phyloP scores from a whole-genome alignment of 2,113 vertebrate genomes.

The Paedocypris sp. region DNA sequence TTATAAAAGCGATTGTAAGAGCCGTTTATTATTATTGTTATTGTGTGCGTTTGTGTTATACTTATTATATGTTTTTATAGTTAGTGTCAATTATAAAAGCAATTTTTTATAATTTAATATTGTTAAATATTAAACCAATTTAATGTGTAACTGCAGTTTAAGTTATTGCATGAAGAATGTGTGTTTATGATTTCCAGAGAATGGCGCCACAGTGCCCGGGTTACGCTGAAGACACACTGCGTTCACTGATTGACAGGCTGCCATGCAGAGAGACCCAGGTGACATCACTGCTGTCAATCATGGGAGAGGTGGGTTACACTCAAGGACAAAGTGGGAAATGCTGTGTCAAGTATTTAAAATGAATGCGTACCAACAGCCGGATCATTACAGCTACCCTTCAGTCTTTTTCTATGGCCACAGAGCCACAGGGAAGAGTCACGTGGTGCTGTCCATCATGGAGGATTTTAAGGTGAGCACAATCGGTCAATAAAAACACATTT shows the following conservation, averaged over 20 bases:
- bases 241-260: slow-evolving; percentile 54
- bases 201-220: slow-evolving; percentile 44
- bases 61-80: too few relatives aligned
- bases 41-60: too few relatives aligned
- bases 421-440: slow-evolving; percentile 87
- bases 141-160: too few relatives aligned
- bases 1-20: too few relatives aligned
- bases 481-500: too few relatives aligned
- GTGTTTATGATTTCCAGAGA: not conserved
- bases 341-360: not conserved
- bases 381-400: slow-evolving; percentile 81
- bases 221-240: slow-evolving; percentile 58
- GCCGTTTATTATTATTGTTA: too few relatives aligned
- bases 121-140: too few relatives aligned
- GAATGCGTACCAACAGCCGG: slow-evolving; percentile 58
- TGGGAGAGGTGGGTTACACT: slow-evolving; percentile 73
- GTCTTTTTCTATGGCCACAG: slow-evolving; percentile 92
- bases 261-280: slow-evolving; percentile 78
- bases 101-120: too few relatives aligned
- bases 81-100: too few relatives aligned
- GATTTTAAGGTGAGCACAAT: slow-evolving; percentile 83
- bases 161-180: too few relatives aligned
- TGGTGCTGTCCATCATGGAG: slow-evolving; percentile 72
- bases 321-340: not conserved
- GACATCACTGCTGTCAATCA: slow-evolving; percentile 66